These are phyloP conservation scores for Rafetus swinhoei DNA, from an alignment of 2,113 vertebrate species.

Conservation along the genomic window DNA sequence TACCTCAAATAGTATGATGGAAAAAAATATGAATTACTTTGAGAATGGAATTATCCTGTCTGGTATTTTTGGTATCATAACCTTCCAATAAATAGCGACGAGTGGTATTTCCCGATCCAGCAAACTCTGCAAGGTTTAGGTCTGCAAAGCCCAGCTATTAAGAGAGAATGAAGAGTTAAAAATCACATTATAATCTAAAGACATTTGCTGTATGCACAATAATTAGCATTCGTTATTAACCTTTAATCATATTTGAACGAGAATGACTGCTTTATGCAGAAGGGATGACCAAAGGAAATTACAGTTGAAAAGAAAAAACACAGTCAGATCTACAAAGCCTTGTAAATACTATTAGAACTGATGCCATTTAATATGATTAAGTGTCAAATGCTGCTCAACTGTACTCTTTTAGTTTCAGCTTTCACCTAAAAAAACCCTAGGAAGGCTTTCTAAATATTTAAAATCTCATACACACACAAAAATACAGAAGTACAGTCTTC, in stretches of 20 bases:
- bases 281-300: background rate
- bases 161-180: conserved; percentile 53
- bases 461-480: background rate
- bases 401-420: background rate
- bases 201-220: background rate
- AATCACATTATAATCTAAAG: background rate
- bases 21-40: conserved; percentile 82
- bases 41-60: conserved; percentile 98
- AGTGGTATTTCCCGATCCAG: conserved; percentile 92
- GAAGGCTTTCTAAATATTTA: background rate
- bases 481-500: background rate
- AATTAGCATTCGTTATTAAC: background rate
- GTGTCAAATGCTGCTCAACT: background rate
- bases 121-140: conserved; percentile 96
- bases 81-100: conserved; percentile 95
- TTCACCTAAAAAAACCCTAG: background rate
- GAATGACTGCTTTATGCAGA: background rate
- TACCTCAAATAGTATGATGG: background rate
- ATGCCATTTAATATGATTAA: background rate
- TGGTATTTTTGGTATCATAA: conserved; percentile 96
- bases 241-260: background rate
- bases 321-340: background rate
- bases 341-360: background rate
- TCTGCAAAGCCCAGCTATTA: conserved; percentile 96
- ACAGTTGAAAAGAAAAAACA: background rate